Evolutionary conservation across 2,888 invertebrate genomes (phyloP).

Genomic region (Plebejus anna): DNA sequence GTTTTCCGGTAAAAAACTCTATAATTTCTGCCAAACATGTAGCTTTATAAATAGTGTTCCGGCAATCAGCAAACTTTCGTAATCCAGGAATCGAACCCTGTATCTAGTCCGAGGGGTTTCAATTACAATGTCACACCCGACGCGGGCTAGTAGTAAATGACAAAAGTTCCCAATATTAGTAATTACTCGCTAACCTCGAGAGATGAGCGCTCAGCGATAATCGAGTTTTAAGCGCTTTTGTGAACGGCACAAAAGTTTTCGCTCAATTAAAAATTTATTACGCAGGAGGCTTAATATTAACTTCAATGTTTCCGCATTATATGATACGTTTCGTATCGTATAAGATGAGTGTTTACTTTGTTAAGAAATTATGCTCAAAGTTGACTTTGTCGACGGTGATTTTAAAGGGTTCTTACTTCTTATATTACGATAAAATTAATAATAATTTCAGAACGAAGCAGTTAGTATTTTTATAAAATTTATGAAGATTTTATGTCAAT

Average conservation of each 20-base stretch:
- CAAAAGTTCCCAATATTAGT: slow-evolving; percentile 28
- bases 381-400: too few species aligned
- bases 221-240: slow-evolving; percentile 30
- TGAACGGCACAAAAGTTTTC: slow-evolving; percentile 29
- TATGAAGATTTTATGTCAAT: too few species aligned
- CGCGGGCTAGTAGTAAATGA: slow-evolving; percentile 1
- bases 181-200: slow-evolving; percentile 30
- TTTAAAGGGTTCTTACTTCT: too few species aligned
- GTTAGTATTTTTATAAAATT: too few species aligned
- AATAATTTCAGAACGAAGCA: too few species aligned
- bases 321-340: slow-evolving; percentile 11
- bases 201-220: slow-evolving; percentile 31
- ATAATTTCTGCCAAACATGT: too few species aligned
- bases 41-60: too few species aligned
- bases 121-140: not conserved
- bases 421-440: too few species aligned
- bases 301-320: slow-evolving; percentile 19
- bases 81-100: not conserved
- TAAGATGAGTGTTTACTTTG: not conserved
- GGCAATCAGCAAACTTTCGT: not conserved
- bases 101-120: not conserved
- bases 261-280: slow-evolving; percentile 31
- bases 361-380: too few species aligned
- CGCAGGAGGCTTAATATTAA: slow-evolving; percentile 23
- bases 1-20: too few species aligned